Evolutionary conservation across 1,140 invertebrate genomes (phyloP).

Genomic region (Lanistes nyassanus): DNA sequence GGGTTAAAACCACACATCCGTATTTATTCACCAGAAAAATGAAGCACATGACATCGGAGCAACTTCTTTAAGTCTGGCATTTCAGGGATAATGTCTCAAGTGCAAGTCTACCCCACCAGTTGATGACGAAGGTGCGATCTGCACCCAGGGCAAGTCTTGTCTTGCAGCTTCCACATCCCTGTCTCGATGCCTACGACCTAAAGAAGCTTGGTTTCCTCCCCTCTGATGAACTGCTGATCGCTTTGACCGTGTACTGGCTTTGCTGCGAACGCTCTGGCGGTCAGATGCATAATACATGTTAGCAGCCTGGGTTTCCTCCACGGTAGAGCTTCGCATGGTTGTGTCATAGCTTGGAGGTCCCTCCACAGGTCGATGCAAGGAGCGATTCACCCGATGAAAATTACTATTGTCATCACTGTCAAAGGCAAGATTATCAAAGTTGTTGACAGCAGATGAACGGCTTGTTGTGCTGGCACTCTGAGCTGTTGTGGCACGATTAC

Average conservation of each 20-base stretch:
- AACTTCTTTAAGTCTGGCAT: too few relatives aligned
- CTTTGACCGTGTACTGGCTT: conserved; percentile 48
- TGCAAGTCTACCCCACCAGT: conserved; percentile 27
- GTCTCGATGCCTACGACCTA: conserved; percentile 33
- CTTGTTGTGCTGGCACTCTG: conserved; percentile 1
- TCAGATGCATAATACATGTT: conserved; percentile 50
- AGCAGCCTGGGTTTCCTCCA: conserved; percentile 33
- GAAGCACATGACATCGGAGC: too few relatives aligned
- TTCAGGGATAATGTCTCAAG: conserved; percentile 15
- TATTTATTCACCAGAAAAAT: too few relatives aligned
- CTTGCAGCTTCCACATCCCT: conserved; percentile 35
- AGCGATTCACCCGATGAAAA: conserved; percentile 23
- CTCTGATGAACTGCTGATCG: conserved; percentile 33
- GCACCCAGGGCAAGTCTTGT: conserved; percentile 61
- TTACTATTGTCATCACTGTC: conserved; percentile 23
- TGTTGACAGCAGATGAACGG: conserved; percentile 4
- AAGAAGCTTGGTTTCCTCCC: conserved; percentile 25
- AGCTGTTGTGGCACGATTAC: conserved; percentile 50
- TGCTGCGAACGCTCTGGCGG: conserved; percentile 57
- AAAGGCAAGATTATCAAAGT: conserved; percentile 23
- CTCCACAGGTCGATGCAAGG: conserved; percentile 42
- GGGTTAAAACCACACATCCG: too few relatives aligned
- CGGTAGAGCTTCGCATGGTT: conserved; percentile 52
- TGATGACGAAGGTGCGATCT: conserved; percentile 54
- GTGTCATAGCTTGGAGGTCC: conserved; percentile 59